phyloP scores from a whole-genome alignment of 2,888 invertebrate species.

The Cryptocheilus praepositus region DNA sequence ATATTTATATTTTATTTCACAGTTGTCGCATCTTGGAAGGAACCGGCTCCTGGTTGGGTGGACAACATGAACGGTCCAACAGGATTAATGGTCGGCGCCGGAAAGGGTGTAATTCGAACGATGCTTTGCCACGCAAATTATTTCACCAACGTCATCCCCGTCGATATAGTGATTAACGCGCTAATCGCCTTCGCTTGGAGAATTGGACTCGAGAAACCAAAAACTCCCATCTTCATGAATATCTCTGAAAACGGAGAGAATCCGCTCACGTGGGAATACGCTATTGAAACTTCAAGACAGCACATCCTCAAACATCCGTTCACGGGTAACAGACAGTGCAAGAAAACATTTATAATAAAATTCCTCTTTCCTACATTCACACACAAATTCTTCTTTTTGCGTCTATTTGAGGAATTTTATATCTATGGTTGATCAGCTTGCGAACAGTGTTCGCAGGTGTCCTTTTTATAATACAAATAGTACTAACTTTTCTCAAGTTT shows the following conservation, averaged over 20 bases:
- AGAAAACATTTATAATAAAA: too few relatives aligned
- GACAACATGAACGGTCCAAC: slow-evolving; percentile 94
- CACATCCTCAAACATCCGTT: slow-evolving; percentile 79
- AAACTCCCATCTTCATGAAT: slow-evolving; percentile 82
- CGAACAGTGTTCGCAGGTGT: too few relatives aligned
- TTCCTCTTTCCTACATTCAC: too few relatives aligned
- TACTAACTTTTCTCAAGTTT: too few relatives aligned
- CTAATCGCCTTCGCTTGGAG: slow-evolving; percentile 86
- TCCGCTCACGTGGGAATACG: slow-evolving; percentile 89
- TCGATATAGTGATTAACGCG: slow-evolving; percentile 87
- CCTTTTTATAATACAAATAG: too few relatives aligned
- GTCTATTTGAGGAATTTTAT: too few relatives aligned
- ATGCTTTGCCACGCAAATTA: slow-evolving; percentile 84
- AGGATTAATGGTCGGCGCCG: slow-evolving; percentile 86
- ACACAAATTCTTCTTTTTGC: too few relatives aligned
- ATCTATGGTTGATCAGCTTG: too few relatives aligned
- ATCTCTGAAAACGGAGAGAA: slow-evolving; percentile 86
- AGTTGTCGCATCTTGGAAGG: slow-evolving; percentile 87
- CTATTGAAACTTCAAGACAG: slow-evolving; percentile 82
- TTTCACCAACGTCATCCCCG: slow-evolving; percentile 84
- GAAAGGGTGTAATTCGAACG: slow-evolving; percentile 89
- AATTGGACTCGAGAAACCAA: slow-evolving; percentile 74
- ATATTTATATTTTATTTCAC: slow-evolving; percentile 61
- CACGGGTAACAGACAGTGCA: slow-evolving; percentile 65
- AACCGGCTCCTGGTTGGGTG: slow-evolving; percentile 92